Conservation (phyloP, 2,113 vertebrate species). For the Noctilio leporinus region DNA sequence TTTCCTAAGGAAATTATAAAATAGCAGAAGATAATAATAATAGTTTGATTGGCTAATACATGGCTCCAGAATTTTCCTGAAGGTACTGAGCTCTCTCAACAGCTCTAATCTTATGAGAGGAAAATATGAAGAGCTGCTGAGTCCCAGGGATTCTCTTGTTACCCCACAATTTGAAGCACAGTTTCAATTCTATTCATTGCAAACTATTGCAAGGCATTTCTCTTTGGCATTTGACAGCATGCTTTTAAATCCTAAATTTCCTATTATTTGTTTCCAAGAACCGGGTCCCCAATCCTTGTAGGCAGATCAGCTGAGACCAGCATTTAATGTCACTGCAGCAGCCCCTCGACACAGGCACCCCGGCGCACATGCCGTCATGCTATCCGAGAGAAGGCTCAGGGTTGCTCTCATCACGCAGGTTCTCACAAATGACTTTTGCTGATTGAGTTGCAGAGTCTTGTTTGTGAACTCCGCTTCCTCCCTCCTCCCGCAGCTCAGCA, state of each 20-base stretch:
- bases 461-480: neutral
- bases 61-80: neutral
- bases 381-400: neutral
- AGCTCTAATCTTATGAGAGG: neutral
- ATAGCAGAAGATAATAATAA: neutral
- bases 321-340: neutral
- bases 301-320: neutral
- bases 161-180: neutral
- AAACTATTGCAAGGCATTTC: neutral
- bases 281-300: neutral
- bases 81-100: neutral
- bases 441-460: neutral
- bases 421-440: neutral
- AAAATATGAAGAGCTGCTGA: neutral
- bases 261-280: neutral
- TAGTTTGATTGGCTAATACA: neutral
- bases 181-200: neutral
- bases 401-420: neutral
- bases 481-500: neutral
- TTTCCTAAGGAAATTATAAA: constrained; percentile 14
- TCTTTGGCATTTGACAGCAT: neutral
- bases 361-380: too few relatives aligned
- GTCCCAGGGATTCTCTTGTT: neutral
- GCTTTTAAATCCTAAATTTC: neutral
- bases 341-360: neutral